phyloP scores from a whole-genome alignment of 2,888 invertebrate genomes.

The Periphyllus acericola region DNA sequence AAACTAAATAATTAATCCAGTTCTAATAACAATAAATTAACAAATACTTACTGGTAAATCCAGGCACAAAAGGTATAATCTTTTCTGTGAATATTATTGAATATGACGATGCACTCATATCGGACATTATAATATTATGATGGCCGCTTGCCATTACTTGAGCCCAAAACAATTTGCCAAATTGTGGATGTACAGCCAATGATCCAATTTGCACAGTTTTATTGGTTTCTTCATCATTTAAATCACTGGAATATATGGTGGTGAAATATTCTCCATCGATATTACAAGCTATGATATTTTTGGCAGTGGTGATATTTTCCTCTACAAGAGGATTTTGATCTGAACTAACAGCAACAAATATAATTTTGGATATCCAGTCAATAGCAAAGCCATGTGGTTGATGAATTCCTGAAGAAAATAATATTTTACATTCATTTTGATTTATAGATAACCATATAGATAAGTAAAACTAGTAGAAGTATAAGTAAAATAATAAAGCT shows the following conservation, averaged over 20 bases:
- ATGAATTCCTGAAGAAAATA: conserved; percentile 68
- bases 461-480: no score
- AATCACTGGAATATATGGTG: conserved; percentile 66
- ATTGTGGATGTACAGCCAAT: conserved; percentile 77
- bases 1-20: neutral
- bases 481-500: neutral
- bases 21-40: neutral
- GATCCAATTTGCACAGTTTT: conserved; percentile 70
- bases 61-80: conserved; percentile 60
- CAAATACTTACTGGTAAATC: conserved; percentile 64
- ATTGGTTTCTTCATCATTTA: conserved; percentile 49
- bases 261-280: conserved; percentile 78
- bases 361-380: conserved; percentile 82
- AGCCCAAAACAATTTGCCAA: conserved; percentile 72
- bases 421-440: neutral
- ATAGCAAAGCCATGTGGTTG: conserved; percentile 79
- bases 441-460: conserved; percentile 47
- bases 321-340: conserved; percentile 45
- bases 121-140: conserved; percentile 62
- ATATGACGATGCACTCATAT: conserved; percentile 64
- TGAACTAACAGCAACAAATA: conserved; percentile 72
- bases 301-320: conserved; percentile 28
- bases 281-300: conserved; percentile 75
- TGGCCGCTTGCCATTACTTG: conserved; percentile 69
- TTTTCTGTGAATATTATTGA: conserved; percentile 65